Percentiles rank a stretch among this genome's conserved stretches.
Conservation (phyloP, 2,797 vertebrate species). For the Lithobates pipiens region DNA sequence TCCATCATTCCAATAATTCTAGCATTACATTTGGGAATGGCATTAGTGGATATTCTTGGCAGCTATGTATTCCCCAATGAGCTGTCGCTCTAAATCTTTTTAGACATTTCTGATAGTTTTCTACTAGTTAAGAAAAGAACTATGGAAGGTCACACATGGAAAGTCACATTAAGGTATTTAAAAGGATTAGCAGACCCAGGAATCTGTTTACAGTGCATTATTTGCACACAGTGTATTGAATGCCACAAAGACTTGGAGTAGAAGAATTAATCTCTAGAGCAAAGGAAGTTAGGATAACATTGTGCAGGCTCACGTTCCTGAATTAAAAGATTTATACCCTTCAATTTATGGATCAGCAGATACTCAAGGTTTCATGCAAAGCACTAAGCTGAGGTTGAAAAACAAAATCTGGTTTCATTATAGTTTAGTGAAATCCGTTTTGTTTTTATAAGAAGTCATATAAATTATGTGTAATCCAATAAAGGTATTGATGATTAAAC, state of each 20-base stretch:
- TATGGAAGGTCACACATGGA: slow-evolving; percentile 72
- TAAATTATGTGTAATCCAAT: slow-evolving; percentile 21
- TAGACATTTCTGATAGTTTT: slow-evolving; percentile 38
- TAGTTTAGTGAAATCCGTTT: slow-evolving; percentile 23
- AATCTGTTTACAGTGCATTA: slow-evolving; percentile 72
- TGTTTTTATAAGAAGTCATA: slow-evolving; percentile 10
- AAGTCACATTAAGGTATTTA: slow-evolving; percentile 74
- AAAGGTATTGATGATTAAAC: slow-evolving; percentile 17
- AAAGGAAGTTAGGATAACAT: slow-evolving; percentile 76
- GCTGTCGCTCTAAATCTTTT: slow-evolving; percentile 1
- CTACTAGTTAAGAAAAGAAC: slow-evolving; percentile 63
- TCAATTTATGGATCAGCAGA: slow-evolving; percentile 41
- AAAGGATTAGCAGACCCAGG: slow-evolving; percentile 74
- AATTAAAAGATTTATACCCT: slow-evolving; percentile 77
- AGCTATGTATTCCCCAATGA: slow-evolving; percentile 21
- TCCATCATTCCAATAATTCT: not conserved
- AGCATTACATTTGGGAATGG: not conserved
- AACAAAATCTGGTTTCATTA: slow-evolving; percentile 27
- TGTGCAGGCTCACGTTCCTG: slow-evolving; percentile 80
- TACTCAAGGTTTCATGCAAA: slow-evolving; percentile 42
- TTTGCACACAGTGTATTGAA: slow-evolving; percentile 73
- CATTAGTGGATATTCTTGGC: not conserved
- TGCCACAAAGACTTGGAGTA: slow-evolving; percentile 71
- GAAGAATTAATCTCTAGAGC: slow-evolving; percentile 75
- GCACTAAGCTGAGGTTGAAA: not conserved